phyloP scores from a whole-genome alignment of 2,888 invertebrate species.

The Stenodema calcarata region DNA sequence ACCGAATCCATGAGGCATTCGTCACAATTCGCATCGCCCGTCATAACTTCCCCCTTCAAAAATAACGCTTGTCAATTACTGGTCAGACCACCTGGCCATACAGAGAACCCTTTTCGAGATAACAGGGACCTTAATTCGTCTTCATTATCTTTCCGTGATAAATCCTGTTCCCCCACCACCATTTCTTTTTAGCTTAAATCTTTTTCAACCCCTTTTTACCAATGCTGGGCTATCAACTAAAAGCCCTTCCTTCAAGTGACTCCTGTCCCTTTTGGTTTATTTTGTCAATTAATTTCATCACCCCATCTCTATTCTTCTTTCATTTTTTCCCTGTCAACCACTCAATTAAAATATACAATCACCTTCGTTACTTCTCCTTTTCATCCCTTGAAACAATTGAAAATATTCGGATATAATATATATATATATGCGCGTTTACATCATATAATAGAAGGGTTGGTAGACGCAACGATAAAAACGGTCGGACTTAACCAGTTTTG shows the following conservation, averaged over 20 bases:
- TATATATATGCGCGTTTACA: not conserved
- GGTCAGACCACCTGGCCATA: constrained; percentile 26
- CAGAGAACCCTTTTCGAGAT: not conserved
- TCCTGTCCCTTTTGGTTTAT: constrained; percentile 7
- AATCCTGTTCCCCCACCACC: constrained; percentile 7
- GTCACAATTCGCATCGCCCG: constrained; percentile 54
- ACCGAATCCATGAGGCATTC: constrained; percentile 15
- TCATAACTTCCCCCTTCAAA: constrained; percentile 11
- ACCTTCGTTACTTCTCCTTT: constrained; percentile 21
- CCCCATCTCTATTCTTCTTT: not conserved
- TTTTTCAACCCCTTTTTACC: not conserved
- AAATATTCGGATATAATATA: not conserved
- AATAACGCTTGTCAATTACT: constrained; percentile 20
- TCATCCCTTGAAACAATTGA: constrained; percentile 1
- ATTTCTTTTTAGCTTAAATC: not conserved
- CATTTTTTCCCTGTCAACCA: not conserved
- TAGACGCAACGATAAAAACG: no score
- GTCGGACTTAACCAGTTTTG: no score
- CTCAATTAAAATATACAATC: constrained; percentile 43
- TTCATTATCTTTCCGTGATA: constrained; percentile 9
- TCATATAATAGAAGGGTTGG: no score
- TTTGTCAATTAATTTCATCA: constrained; percentile 38
- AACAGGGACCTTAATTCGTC: constrained; percentile 25
- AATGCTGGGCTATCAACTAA: not conserved
- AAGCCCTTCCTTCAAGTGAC: not conserved